Evolutionary conservation across 2,113 vertebrate species (phyloP).

Genomic region (Noctilio leporinus): DNA sequence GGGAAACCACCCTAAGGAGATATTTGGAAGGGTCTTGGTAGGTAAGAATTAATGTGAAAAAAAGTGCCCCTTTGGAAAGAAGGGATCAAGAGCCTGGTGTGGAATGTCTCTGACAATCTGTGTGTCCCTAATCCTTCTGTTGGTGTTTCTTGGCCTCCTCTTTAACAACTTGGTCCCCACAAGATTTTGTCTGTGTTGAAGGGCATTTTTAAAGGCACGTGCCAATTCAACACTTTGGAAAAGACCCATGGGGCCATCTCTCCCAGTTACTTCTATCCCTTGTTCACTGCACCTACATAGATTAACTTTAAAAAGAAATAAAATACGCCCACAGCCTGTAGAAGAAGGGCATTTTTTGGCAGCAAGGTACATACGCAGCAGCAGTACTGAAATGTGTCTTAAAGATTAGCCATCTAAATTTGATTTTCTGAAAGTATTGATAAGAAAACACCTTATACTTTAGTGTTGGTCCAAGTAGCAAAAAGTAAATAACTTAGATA

Average conservation of each 20-base stretch:
- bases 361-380: not conserved
- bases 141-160: not conserved
- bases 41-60: not conserved
- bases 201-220: not conserved
- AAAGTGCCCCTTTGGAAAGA: not conserved
- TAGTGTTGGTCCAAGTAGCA: not conserved
- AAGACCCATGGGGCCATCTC: not conserved
- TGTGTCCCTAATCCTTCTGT: not conserved
- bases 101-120: not conserved
- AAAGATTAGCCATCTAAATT: conserved; percentile 30
- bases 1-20: not conserved
- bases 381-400: not conserved
- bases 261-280: not conserved
- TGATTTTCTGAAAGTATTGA: conserved; percentile 15
- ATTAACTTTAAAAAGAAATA: not conserved
- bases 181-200: not conserved
- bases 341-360: not conserved
- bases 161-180: not conserved
- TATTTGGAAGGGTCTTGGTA: not conserved
- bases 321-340: not conserved
- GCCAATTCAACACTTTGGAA: not conserved
- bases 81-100: not conserved
- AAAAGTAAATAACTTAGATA: conserved; percentile 21
- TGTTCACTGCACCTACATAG: not conserved
- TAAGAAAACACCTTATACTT: conserved; percentile 14